phyloP scores from a whole-genome alignment of 1,140 invertebrate genomes.

The Triops cancriformis region DNA sequence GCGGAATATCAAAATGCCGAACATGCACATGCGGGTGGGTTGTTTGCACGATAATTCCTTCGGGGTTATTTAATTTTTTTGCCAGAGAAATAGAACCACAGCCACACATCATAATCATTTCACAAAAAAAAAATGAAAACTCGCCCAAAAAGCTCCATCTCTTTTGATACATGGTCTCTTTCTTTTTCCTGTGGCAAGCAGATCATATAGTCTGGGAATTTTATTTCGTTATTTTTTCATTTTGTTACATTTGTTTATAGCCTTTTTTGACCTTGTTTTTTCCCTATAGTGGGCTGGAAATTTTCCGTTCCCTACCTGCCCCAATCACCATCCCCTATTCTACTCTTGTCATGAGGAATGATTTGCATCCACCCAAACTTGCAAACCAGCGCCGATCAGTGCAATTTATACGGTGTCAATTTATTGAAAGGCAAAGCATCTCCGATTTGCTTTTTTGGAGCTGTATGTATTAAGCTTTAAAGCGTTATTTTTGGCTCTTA shows the following conservation, averaged over 20 bases:
- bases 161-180: neutral
- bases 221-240: slow-evolving; percentile 23
- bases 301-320: slow-evolving; percentile 15
- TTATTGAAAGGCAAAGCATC: neutral
- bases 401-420: slow-evolving; percentile 6
- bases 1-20: slow-evolving; percentile 26
- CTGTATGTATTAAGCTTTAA: slow-evolving; percentile 10
- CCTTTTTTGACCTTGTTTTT: slow-evolving; percentile 18
- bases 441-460: neutral
- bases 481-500: neutral
- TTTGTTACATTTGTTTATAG: slow-evolving; percentile 17
- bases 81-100: neutral
- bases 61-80: slow-evolving; percentile 28
- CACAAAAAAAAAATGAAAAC: neutral
- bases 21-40: slow-evolving; percentile 78
- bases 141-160: neutral
- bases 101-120: neutral
- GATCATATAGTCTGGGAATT: neutral
- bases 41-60: slow-evolving; percentile 44
- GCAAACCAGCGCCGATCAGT: slow-evolving; percentile 12
- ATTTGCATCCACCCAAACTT: neutral
- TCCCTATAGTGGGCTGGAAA: slow-evolving; percentile 14
- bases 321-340: neutral
- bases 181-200: neutral
- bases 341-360: slow-evolving; percentile 16